phyloP scores from a whole-genome alignment of 2,888 invertebrate genomes.

The Ashinkailepas kermadecensis region DNA sequence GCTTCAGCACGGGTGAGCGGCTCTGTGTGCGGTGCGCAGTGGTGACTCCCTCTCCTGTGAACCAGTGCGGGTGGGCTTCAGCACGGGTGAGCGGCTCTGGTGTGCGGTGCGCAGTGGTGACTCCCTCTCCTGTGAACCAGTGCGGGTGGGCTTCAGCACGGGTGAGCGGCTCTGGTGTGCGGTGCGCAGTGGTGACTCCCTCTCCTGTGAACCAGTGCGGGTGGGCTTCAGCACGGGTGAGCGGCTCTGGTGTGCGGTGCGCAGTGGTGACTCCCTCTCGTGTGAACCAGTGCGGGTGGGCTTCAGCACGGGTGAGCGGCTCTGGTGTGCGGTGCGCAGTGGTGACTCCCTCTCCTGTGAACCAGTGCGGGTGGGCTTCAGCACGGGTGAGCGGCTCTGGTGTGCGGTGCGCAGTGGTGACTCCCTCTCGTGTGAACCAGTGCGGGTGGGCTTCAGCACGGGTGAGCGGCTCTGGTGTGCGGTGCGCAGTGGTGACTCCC shows the following conservation, averaged over 20 bases:
- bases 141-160: conserved; percentile 93
- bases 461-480: conserved; percentile 38
- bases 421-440: too few relatives aligned
- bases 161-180: conserved; percentile 38
- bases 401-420: too few relatives aligned
- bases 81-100: conserved; percentile 54
- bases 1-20: conserved; percentile 74
- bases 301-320: conserved; percentile 68
- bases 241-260: conserved; percentile 24
- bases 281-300: conserved; percentile 84
- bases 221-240: conserved; percentile 87
- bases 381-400: conserved; percentile 54
- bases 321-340: too few relatives aligned
- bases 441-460: conserved; percentile 93
- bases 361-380: conserved; percentile 93
- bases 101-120: too few relatives aligned
- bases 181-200: too few relatives aligned
- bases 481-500: too few relatives aligned
- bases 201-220: conserved; percentile 50
- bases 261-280: too few relatives aligned
- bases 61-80: conserved; percentile 93
- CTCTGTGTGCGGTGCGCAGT: background rate
- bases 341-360: too few relatives aligned
- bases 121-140: too few relatives aligned
- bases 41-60: too few relatives aligned